These are phyloP conservation scores for Campoplex capitator DNA, from an alignment of 2,888 invertebrate genomes.

Conservation along the genomic window DNA sequence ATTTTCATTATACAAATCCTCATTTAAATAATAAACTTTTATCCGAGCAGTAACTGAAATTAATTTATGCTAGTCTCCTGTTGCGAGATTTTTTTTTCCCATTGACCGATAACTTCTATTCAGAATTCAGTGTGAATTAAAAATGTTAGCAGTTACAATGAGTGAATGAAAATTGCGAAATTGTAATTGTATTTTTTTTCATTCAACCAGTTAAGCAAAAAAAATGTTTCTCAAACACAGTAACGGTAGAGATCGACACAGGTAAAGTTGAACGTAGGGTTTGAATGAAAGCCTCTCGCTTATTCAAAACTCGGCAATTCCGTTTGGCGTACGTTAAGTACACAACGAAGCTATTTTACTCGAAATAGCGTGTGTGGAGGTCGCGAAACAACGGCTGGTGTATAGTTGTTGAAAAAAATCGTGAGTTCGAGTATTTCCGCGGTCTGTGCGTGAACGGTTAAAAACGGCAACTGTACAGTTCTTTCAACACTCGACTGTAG, in stretches of 20 bases:
- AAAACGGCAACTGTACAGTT: conserved; percentile 2
- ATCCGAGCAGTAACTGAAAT: neutral
- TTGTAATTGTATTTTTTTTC: neutral
- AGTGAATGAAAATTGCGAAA: neutral
- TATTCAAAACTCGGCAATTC: conserved; percentile 2
- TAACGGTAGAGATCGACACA: neutral
- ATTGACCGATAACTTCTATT: neutral
- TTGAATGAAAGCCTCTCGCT: neutral
- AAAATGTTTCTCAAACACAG: neutral
- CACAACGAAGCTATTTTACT: neutral
- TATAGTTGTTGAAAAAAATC: conserved; percentile 15
- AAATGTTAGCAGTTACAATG: neutral
- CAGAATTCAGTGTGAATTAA: neutral
- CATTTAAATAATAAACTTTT: neutral
- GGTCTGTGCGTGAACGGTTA: neutral
- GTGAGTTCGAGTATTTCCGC: conserved; percentile 18
- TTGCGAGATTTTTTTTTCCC: neutral
- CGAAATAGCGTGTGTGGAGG: neutral
- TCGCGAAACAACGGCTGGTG: conserved; percentile 15
- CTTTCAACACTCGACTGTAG: conserved; percentile 8
- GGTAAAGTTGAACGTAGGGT: conserved; percentile 13
- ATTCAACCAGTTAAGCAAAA: neutral
- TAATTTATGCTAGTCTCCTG: neutral
- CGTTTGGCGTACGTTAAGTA: neutral
- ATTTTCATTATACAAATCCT: too few species aligned